A percentile compares a stretch with the other conserved stretches of the same genome.
These are phyloP conservation scores for Hydrozoanthus gracilis DNA, from an alignment of 92 coral and sea anemone genomes.

Conservation along the genomic window DNA sequence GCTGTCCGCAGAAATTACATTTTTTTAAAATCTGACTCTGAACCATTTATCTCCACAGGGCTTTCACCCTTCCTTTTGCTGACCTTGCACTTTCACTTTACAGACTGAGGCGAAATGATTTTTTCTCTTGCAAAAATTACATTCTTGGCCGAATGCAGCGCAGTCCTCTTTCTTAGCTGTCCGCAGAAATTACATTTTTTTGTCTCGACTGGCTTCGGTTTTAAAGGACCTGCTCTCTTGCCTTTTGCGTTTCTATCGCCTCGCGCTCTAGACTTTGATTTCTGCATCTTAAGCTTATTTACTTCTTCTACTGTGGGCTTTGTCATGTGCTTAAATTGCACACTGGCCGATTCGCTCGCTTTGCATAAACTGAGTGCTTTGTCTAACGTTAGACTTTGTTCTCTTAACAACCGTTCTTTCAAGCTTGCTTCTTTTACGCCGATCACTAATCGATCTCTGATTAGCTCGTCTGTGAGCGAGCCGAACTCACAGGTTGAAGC, in stretches of 20 bases:
- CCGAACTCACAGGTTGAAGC: too few relatives aligned
- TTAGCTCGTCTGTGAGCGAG: too few relatives aligned
- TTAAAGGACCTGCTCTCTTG: not conserved
- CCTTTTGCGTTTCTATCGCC: not conserved
- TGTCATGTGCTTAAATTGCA: not conserved
- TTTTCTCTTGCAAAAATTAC: too few relatives aligned
- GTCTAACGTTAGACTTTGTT: not conserved
- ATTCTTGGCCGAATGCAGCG: too few relatives aligned
- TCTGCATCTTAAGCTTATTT: not conserved
- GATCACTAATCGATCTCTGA: not conserved
- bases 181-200: not conserved
- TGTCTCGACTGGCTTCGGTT: not conserved
- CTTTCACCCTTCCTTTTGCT: too few relatives aligned
- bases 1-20: too few relatives aligned
- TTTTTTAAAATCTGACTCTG: too few relatives aligned
- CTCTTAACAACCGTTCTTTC: not conserved
- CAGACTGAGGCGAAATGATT: too few relatives aligned
- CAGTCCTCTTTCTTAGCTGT: not conserved
- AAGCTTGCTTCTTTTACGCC: not conserved
- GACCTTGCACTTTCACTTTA: too few relatives aligned
- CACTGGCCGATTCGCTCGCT: too few relatives aligned
- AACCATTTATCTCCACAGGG: too few relatives aligned
- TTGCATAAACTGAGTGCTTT: not conserved
- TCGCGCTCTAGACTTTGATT: too few relatives aligned
- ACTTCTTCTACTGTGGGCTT: not conserved